Evolutionary conservation across 2,797 vertebrate species (phyloP).

Genomic region (Mus spretus): DNA sequence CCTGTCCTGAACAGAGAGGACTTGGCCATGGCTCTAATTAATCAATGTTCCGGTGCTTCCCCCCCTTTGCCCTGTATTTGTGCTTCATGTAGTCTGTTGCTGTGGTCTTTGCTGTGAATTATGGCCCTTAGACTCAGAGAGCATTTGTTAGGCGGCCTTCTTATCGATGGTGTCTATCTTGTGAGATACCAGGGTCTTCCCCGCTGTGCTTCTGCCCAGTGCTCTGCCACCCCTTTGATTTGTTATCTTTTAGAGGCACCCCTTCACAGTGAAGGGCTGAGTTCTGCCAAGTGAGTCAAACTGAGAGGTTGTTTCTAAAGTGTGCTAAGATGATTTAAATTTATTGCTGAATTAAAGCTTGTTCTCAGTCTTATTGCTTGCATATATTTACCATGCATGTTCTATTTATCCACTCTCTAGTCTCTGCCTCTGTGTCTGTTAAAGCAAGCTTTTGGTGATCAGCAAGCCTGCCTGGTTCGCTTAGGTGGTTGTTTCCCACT

Average conservation of each 20-base stretch:
- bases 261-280: not conserved
- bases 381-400: not conserved
- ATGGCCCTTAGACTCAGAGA: not conserved
- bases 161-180: not conserved
- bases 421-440: not conserved
- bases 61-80: not conserved
- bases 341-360: not conserved
- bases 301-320: constrained; percentile 26
- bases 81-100: not conserved
- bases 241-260: not conserved
- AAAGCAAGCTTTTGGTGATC: not conserved
- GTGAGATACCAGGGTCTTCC: not conserved
- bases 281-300: not conserved
- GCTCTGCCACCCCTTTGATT: not conserved
- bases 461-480: not conserved
- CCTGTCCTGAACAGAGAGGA: constrained; percentile 3
- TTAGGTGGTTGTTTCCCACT: not conserved
- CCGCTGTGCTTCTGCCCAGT: not conserved
- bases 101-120: not conserved
- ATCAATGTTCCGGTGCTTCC: not conserved
- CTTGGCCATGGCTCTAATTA: not conserved
- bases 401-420: not conserved
- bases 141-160: not conserved
- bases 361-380: not conserved
- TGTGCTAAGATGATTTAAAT: not conserved